Base-by-base conservation (phyloP, 2,888 invertebrate species). In the Allophyes oxyacanthae region DNA sequence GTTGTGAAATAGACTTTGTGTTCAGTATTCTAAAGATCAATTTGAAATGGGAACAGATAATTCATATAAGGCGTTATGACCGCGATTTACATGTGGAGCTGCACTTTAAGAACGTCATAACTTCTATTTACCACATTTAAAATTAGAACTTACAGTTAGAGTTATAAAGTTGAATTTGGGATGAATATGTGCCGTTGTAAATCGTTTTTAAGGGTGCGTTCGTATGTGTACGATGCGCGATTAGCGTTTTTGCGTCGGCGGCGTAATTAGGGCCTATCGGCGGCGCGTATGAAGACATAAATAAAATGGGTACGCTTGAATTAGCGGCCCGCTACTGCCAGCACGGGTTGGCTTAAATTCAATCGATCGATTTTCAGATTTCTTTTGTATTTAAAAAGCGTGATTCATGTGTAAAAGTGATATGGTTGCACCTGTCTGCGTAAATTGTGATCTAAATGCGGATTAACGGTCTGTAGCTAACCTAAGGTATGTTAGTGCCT, bases 251-350 rank as follows among this genome's bases (percentile, higher is more conserved):
- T 94, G 92, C 89, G 81, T 82, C 82, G 78, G 81, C 83, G 72
- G 79, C 86, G 90, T 94, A 94, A 94, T 94, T 94, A 93, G 91
- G 91, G 87, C 84, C 89, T 89, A 92, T 92, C 92, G 92, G 90
- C 92, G 92, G 91, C 87, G 78, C 82, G 90, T 93, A 94, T 94
- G 92, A 92, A 93, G 94, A 93, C 93, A 92, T 94, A 94, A 93
- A 93, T 93, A 92, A 94, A 91, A 84, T 73, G 87, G 82, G 87
- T 84, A 84, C 84, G 79, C 75, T 79, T 83, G 89, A 91, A 89
- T 91, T 89, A 90, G 91, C 88, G 79, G 79, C 78, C 75, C 62
- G 79, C 78, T 73, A 76, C 83, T 78, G 77, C 74, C 65, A 79
- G 77, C 83, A 79, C 81, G 76, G 73, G 76, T 78, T 71, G 78